phyloP scores from a whole-genome alignment of 2,888 invertebrate genomes.

The Drosophila anomalata region DNA sequence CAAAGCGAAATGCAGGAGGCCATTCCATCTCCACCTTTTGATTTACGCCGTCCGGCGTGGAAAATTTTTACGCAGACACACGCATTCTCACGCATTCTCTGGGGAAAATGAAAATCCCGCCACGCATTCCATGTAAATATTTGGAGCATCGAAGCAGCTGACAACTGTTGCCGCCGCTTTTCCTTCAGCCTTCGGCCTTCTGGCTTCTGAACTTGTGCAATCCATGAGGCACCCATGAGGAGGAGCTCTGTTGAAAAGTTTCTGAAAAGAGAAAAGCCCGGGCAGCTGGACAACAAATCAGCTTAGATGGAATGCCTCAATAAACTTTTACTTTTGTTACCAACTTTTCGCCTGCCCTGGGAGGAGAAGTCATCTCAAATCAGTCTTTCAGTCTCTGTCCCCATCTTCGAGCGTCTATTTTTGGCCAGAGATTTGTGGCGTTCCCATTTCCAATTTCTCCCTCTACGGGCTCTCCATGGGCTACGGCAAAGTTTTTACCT shows the following conservation, averaged over 20 bases:
- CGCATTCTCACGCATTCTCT: constrained; percentile 8
- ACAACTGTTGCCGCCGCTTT: constrained; percentile 57
- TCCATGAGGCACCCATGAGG: constrained; percentile 5
- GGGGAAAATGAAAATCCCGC: constrained; percentile 20
- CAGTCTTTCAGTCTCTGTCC: constrained; percentile 21
- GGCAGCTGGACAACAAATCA: constrained; percentile 58
- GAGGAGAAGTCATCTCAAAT: constrained; percentile 58
- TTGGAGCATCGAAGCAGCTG: constrained; percentile 42
- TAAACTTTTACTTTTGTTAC: constrained; percentile 59
- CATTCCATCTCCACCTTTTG: constrained; percentile 47
- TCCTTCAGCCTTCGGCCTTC: constrained; percentile 50
- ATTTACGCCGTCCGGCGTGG: constrained; percentile 71
- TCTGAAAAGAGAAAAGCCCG: constrained; percentile 14
- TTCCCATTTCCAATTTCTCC: constrained; percentile 60
- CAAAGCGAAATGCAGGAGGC: constrained; percentile 61
- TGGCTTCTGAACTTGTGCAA: constrained; percentile 55
- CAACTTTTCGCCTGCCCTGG: constrained; percentile 46
- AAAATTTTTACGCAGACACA: constrained; percentile 60
- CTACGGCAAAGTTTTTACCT: constrained; percentile 65
- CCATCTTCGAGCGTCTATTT: constrained; percentile 57
- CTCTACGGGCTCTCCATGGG: no score
- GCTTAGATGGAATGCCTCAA: constrained; percentile 68
- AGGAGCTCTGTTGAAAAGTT: constrained; percentile 1
- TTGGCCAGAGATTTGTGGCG: constrained; percentile 69
- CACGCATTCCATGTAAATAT: constrained; percentile 69